Base-by-base conservation (phyloP, 2,113 vertebrate species). In the Numida meleagris region DNA sequence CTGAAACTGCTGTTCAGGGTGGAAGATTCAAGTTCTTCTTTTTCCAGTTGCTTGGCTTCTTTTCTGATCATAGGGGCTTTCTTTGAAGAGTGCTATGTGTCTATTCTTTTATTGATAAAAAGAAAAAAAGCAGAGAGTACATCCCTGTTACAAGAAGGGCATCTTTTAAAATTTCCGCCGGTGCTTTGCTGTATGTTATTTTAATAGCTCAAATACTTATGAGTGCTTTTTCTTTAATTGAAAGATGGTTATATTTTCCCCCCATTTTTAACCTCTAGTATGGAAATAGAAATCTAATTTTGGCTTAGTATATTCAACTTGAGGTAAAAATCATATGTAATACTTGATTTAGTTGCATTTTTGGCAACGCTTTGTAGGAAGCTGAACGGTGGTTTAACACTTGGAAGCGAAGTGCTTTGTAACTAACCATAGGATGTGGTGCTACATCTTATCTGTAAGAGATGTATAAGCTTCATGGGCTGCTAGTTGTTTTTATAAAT, bases 91-190 rank as follows among this genome's bases (percentile, higher is more conserved):
- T 36, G 27, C 31, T 23, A 1, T n/a, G 2, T 38, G 51, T 25
- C 48, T 61, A 34, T 61, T 82, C 48, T 80, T 75, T 50, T 50
- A 50, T 25, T 25, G 24, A 24, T 24, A 50, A 24, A 50, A 50
- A 24, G 24, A 46, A 18, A 45, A 45, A 23, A 51, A 33, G 15
- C 23, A 68, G 62, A 66, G 53, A 40, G 1, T 3, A 11, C 20
- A 51, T 89, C 29, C 46, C 50, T 86, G 9, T 74, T 91, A 12
- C 0, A 0, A 9, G 25, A 42, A 9, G 14, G 7, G 55, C 12
- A 12, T 65, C 38, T 92, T 57, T 43, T n/a, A 75, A 78, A 17
- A 63, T 82, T 89, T 78, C 38, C 63, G 19, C 38, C 3, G 42
- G 1, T 74, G 15, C 25, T 72, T 2, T 82, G 46, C 25, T 2